Percentiles rank a stretch among this genome's conserved stretches.
Evolutionary conservation across 2,797 vertebrate genomes (phyloP).

Genomic region (Pseudomugil gertrudae): DNA sequence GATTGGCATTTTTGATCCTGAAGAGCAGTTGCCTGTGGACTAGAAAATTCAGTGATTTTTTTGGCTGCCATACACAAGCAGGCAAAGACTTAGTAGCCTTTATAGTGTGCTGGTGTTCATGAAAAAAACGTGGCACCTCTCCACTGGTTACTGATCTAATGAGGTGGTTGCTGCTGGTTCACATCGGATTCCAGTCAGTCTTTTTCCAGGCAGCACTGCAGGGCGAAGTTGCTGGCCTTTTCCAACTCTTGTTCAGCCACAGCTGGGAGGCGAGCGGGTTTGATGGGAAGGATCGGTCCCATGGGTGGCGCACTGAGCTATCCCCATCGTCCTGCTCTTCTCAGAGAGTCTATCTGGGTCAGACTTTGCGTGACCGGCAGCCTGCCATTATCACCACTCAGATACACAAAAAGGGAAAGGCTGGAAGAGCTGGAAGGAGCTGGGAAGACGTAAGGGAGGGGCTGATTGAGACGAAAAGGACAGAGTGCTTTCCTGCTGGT

Average conservation of each 20-base stretch:
- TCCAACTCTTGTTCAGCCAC: slow-evolving; percentile 17
- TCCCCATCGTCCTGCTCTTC: slow-evolving; percentile 46
- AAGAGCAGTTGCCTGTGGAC: slow-evolving; percentile 42
- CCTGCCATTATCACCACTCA: slow-evolving; percentile 75
- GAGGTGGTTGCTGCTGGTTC: slow-evolving; percentile 48
- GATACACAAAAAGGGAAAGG: slow-evolving; percentile 65
- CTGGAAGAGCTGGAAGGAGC: slow-evolving; percentile 57
- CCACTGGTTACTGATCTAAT: slow-evolving; percentile 41
- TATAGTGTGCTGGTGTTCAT: slow-evolving; percentile 26
- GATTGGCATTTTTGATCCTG: slow-evolving; percentile 54
- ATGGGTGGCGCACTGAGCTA: slow-evolving; percentile 80
- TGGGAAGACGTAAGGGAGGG: slow-evolving; percentile 37
- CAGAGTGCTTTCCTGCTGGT: slow-evolving; percentile 51
- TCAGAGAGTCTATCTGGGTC: slow-evolving; percentile 75
- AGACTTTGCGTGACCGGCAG: slow-evolving; percentile 78
- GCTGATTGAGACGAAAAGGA: slow-evolving; percentile 39
- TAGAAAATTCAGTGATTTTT: slow-evolving; percentile 16
- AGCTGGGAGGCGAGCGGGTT: slow-evolving; percentile 64
- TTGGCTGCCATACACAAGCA: slow-evolving; percentile 30
- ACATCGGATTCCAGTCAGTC: slow-evolving; percentile 10
- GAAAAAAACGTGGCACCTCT: slow-evolving; percentile 45
- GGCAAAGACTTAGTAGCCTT: slow-evolving; percentile 42
- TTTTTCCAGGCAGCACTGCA: not conserved
- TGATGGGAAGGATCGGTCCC: slow-evolving; percentile 69
- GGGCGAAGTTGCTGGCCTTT: slow-evolving; percentile 17